phyloP scores from a whole-genome alignment of 1,140 invertebrate genomes.

The Bombus breviceps region DNA sequence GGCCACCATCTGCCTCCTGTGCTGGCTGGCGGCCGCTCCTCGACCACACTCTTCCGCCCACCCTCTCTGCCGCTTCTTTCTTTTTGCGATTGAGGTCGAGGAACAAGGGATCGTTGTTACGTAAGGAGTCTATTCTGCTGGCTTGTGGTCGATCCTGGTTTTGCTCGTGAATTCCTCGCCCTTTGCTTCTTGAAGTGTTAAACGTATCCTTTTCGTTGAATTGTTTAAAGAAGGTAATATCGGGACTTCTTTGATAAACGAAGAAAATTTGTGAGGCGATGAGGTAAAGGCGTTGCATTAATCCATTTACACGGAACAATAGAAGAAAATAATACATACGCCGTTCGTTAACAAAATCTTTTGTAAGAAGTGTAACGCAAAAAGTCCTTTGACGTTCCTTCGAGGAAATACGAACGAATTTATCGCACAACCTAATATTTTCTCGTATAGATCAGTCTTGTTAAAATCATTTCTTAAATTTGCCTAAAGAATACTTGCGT shows the following conservation, averaged over 20 bases:
- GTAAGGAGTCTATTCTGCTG: not conserved
- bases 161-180: not conserved
- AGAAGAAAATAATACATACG: too few species aligned
- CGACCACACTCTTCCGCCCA: slow-evolving; percentile 27
- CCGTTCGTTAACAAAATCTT: too few species aligned
- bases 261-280: too few species aligned
- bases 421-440: not conserved
- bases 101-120: not conserved
- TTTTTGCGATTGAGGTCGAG: not conserved
- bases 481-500: not conserved
- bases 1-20: slow-evolving; percentile 67
- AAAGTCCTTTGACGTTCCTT: not conserved
- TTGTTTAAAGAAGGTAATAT: too few species aligned
- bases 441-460: not conserved
- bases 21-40: slow-evolving; percentile 26
- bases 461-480: not conserved
- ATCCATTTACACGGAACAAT: too few species aligned
- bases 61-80: not conserved
- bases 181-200: too few species aligned
- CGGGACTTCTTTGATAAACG: too few species aligned
- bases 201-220: too few species aligned
- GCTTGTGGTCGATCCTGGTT: not conserved
- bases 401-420: not conserved
- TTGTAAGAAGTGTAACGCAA: not conserved
- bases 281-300: too few species aligned